Percentiles rank a stretch among this genome's conserved stretches.
These are phyloP conservation scores for Monopterus albus DNA, from an alignment of 2,113 vertebrate species.

Conservation along the genomic window DNA sequence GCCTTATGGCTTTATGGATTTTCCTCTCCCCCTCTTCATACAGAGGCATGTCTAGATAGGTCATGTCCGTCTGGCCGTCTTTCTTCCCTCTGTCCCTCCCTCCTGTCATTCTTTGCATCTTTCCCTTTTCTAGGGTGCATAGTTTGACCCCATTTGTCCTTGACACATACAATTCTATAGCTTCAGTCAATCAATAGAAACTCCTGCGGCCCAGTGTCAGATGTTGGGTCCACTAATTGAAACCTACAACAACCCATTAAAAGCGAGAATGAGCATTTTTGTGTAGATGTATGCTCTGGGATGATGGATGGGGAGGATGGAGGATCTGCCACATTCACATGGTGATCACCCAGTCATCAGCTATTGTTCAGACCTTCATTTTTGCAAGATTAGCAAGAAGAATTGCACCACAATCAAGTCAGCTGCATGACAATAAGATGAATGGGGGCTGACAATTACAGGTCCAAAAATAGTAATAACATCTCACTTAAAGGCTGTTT, in stretches of 20 bases:
- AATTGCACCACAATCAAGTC: conserved; percentile 28
- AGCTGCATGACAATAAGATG: conserved; percentile 23
- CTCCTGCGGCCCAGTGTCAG: conserved; percentile 68
- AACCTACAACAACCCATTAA: conserved; percentile 62
- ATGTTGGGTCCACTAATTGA: conserved; percentile 73
- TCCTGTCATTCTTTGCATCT: conserved; percentile 53
- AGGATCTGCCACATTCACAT: conserved; percentile 63
- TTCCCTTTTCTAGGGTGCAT: conserved; percentile 56
- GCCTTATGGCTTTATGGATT: conserved; percentile 45
- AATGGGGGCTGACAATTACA: conserved; percentile 16
- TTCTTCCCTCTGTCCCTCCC: conserved; percentile 48
- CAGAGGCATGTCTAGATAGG: conserved; percentile 44
- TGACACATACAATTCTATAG: conserved; percentile 74
- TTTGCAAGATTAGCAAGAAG: conserved; percentile 42
- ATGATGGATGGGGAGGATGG: conserved; percentile 63
- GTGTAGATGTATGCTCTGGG: conserved; percentile 28
- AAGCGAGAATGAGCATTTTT: conserved; percentile 47
- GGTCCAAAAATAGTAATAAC: background rate
- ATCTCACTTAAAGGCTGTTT: conserved; percentile 2
- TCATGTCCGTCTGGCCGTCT: conserved; percentile 56
- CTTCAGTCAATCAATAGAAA: conserved; percentile 73
- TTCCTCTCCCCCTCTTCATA: conserved; percentile 35
- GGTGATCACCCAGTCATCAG: conserved; percentile 55
- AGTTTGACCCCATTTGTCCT: conserved; percentile 79
- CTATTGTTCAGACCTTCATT: conserved; percentile 42